A percentile compares a stretch with the other conserved stretches of the same genome.
These are phyloP conservation scores for Sarcophaga variegata DNA, from an alignment of 2,888 invertebrate species.

Conservation along the genomic window DNA sequence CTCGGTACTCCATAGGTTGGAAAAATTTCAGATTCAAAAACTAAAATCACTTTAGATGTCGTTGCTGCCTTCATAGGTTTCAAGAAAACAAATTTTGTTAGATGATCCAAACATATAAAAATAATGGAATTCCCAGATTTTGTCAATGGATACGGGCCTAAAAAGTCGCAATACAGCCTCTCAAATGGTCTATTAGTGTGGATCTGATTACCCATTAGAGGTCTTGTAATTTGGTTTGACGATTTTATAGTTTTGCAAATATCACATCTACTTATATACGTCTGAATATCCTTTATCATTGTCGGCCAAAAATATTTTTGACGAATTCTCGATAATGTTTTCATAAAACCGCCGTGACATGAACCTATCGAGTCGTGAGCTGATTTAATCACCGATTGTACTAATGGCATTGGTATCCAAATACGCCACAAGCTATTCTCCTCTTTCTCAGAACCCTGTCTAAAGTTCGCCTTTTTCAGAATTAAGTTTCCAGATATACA, in stretches of 20 bases:
- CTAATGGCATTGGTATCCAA: too few species aligned
- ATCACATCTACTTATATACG: not conserved
- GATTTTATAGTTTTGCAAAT: slow-evolving; percentile 4
- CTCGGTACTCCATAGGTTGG: slow-evolving; percentile 54
- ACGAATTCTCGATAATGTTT: not conserved
- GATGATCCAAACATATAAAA: slow-evolving; percentile 22
- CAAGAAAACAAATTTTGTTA: slow-evolving; percentile 22
- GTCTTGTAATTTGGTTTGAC: not conserved
- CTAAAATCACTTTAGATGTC: slow-evolving; percentile 17
- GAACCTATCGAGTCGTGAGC: not conserved
- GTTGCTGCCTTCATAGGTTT: slow-evolving; percentile 31
- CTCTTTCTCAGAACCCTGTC: too few species aligned
- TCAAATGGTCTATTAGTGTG: slow-evolving; percentile 10
- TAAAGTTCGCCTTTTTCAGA: too few species aligned
- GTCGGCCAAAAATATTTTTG: not conserved
- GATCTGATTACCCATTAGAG: slow-evolving; percentile 10
- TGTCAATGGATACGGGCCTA: slow-evolving; percentile 15
- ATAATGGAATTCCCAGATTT: slow-evolving; percentile 8
- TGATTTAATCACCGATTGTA: not conserved
- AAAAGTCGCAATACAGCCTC: slow-evolving; percentile 39
- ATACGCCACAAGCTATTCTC: too few species aligned
- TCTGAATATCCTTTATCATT: not conserved
- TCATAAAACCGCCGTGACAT: slow-evolving; percentile 11
- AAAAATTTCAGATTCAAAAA: slow-evolving; percentile 43
- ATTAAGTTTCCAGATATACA: not conserved